Evolutionary conservation across 2,888 invertebrate species (phyloP).

Genomic region (Cylloceria caligata): DNA sequence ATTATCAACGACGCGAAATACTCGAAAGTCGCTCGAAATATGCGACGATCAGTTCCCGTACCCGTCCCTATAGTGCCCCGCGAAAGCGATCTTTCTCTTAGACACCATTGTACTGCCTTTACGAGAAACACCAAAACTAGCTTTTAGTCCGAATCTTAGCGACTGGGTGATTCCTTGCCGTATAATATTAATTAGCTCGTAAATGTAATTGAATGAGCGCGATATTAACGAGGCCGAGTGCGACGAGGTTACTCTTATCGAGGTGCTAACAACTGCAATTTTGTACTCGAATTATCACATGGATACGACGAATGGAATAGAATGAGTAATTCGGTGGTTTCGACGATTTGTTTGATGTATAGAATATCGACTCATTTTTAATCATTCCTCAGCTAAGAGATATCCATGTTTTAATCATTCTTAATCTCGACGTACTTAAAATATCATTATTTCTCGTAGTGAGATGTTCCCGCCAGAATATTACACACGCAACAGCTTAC

Average conservation of each 20-base stretch:
- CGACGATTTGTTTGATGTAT: conserved; percentile 40
- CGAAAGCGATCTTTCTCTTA: conserved; percentile 22
- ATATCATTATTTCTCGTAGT: conserved; percentile 21
- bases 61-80: conserved; percentile 1
- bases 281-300: conserved; percentile 42
- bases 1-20: conserved; percentile 18
- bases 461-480: conserved; percentile 8
- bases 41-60: neutral
- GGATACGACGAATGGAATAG: conserved; percentile 21
- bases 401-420: conserved; percentile 29
- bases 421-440: conserved; percentile 40
- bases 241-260: conserved; percentile 29
- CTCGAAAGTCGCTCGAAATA: conserved; percentile 23
- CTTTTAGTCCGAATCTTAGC: conserved; percentile 33
- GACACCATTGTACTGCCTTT: conserved; percentile 59
- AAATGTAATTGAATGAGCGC: conserved; percentile 39
- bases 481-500: neutral
- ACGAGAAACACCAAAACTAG: conserved; percentile 48
- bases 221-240: conserved; percentile 24
- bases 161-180: conserved; percentile 26
- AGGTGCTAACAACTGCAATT: conserved; percentile 53
- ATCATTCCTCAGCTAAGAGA: conserved; percentile 45
- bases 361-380: conserved; percentile 35
- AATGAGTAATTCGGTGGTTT: conserved; percentile 41
- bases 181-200: conserved; percentile 54